Evolutionary conservation across 2,888 invertebrate genomes (phyloP).

Genomic region (Plutella xylostella): DNA sequence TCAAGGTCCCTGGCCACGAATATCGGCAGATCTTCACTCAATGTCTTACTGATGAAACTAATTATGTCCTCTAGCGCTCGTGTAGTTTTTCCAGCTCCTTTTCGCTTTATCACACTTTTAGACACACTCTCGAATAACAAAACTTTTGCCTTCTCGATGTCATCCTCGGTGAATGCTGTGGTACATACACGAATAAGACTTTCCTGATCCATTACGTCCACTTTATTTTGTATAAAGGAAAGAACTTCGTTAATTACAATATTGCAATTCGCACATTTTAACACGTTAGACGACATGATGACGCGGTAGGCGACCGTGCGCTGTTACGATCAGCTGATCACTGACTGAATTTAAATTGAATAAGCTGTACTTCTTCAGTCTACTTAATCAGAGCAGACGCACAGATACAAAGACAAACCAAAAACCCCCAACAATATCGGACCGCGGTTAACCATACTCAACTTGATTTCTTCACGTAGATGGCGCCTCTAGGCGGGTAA

Average conservation of each 20-base stretch:
- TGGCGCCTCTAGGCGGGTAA: no score
- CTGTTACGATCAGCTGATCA: no score
- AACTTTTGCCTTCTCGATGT: conserved; percentile 7
- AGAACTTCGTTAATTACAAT: conserved; percentile 9
- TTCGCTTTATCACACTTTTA: not conserved
- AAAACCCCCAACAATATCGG: no score
- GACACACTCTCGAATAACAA: conserved; percentile 5
- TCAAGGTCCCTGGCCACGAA: conserved; percentile 6
- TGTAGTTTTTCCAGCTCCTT: not conserved
- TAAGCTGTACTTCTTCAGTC: no score
- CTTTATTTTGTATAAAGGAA: conserved; percentile 11
- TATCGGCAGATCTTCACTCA: not conserved
- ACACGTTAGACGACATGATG: no score
- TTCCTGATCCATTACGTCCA: conserved; percentile 8
- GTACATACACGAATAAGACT: conserved; percentile 9
- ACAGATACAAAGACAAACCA: no score
- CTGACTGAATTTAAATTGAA: no score
- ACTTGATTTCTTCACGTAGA: no score
- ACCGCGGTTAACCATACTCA: no score
- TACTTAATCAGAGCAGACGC: no score
- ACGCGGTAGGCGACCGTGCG: no score
- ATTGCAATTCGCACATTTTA: no score
- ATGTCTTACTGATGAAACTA: not conserved
- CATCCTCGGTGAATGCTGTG: conserved; percentile 8
- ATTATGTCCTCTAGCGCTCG: conserved; percentile 3